Base-by-base conservation (phyloP, 2,888 invertebrate species). In the Tetragonisca angustula region DNA sequence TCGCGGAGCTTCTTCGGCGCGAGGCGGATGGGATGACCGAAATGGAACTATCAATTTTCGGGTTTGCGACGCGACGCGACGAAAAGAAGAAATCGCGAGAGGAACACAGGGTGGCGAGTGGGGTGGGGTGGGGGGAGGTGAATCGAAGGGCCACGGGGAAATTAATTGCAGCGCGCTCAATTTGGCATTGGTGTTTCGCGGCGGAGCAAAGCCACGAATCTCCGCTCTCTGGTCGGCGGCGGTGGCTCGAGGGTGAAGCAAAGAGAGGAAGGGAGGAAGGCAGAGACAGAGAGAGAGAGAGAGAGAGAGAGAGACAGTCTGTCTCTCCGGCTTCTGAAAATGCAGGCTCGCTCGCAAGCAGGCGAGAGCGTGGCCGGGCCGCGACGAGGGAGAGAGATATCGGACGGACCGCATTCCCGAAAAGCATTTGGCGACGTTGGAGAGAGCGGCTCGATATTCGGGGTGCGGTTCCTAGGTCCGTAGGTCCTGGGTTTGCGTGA, bases 381-480 rank as follows among this genome's bases (percentile, higher is more conserved):
- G 78, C 82, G 79, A 73, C 62, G 76, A 72, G 82, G 65, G 56
- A 86, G 87, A 79, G 85, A 83, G 83, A 87, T 83, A 87, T 87
- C 85, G 85, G 87, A 84, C 82, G 80, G 79, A 75, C 79, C 79
- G 86, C 88, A 86, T 89, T 89, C 89, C 90, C 88, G 89, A 91
- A 91, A 91, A 91, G 91, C 91, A 87, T 92, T 90, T 89, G 89
- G 90, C 88, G 88, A 91, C 90, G 89, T 89, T 82, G 88, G 88
- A 84, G 88, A 78, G 82, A 90, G 89, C 91, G 91, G 93, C 92
- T 94, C 94, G 93, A 94, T 94, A 94, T 94, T 94, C 93, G 93
- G 94, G 94, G 94, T 94, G 94, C 94, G 93, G 93, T 93, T 92
- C 93, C 91, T 91, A 90, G 90, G 88, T 89, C 89, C 88, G 89